Evolutionary conservation across 2,797 vertebrate genomes (phyloP), one percentile per base, ranked within the genome.

Genomic region (Gallinago nigripennis): DNA sequence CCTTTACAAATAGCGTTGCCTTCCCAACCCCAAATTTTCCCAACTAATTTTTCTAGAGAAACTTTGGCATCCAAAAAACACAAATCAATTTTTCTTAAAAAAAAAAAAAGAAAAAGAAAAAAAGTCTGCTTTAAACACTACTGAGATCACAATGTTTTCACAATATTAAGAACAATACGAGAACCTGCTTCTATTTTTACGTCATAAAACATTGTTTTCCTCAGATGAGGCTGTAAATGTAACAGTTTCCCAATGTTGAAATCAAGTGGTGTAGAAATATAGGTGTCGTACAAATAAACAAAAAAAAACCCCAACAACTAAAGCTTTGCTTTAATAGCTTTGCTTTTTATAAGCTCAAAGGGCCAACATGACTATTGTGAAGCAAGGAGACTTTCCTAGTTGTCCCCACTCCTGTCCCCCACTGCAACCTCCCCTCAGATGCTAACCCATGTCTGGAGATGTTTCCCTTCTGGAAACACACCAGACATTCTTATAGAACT

Each of bases 191-290:
- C 60, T 88, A 39, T 88, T 53, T 92, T 71, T 91, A 81, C 30
- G 8, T 73, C n/a, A 41, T 61, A 72, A 41, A 71, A 85, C 14
- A 43, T 4, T 63, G 21, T 76, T 94, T 96, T 94, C 63, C 28
- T 94, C 61, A 72, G 72, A 58, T 48, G 43, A 94, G 48, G 43
- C 68, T 83, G 21, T 64, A 50, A 85, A 77, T 61, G 35, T 81
- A 89, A 71, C 65, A 31, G 63, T 60, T 96, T 92, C 82, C 53
- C 70, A 93, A 24, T 17, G 33, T 25, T 77, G 27, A 95, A 95
- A 88, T n/a, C 66, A 37, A 90, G n/a, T 45, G 24, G 41, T 89
- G 75, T 76, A 92, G 51, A 41, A 91, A 82, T 12, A 61, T 27
- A 72, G 5, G 7, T 27, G 13, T 9, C 68, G 17, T 43, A 51